These are phyloP conservation scores for Hexactinellida sp. DNA, from an alignment of 37 sponge, comb jelly and placozoan species.

Conservation along the genomic window DNA sequence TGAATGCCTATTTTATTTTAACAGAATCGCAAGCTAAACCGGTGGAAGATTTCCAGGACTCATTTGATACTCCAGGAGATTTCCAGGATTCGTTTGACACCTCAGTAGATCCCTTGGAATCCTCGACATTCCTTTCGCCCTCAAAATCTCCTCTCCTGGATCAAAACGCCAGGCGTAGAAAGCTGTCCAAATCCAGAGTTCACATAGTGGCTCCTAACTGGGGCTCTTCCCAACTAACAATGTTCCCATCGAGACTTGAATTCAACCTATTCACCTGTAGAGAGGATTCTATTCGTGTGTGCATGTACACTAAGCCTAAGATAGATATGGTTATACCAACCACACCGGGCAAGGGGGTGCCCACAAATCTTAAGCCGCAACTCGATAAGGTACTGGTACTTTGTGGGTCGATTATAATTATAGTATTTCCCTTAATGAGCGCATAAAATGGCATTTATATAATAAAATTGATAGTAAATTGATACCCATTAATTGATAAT, in stretches of 20 bases:
- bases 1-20: neutral
- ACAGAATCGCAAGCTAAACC: too few species aligned
- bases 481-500: too few species aligned
- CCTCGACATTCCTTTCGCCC: neutral
- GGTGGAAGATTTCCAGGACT: too few species aligned
- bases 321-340: slow-evolving; percentile 11
- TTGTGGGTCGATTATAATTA: too few species aligned
- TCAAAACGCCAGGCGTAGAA: neutral
- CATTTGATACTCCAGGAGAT: too few species aligned
- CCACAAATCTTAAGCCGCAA: neutral
- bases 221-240: neutral
- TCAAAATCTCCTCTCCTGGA: neutral
- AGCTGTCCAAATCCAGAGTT: neutral
- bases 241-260: neutral
- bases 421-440: too few species aligned
- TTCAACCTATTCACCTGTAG: neutral
- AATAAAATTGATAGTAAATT: too few species aligned
- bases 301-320: neutral
- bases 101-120: neutral
- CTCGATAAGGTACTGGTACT: neutral
- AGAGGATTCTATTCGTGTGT: neutral
- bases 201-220: neutral
- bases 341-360: neutral
- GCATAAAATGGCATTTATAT: too few species aligned
- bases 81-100: neutral